Evolutionary conservation across 2,888 invertebrate species (phyloP), one percentile per base, ranked within the genome.

Genomic region (Lasioglossum calceatum): DNA sequence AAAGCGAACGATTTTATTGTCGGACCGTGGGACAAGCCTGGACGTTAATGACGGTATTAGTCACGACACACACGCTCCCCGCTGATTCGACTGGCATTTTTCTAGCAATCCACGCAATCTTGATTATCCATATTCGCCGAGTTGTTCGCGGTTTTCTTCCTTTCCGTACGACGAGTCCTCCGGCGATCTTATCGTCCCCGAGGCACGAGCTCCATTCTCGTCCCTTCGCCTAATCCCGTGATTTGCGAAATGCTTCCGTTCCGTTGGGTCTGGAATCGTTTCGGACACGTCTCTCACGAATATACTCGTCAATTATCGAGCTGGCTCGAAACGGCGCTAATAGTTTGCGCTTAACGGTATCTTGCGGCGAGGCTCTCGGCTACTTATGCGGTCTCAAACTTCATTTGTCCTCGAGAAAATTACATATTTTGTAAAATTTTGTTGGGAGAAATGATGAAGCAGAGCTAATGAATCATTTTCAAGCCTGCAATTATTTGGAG

Each of bases 401-500:
- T 16, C 27, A 61, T 27, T 61, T 32, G 32, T 14, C 54, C 2
- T 54, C 54, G 23, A 16, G 61, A 32, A 61, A 61, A 61, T 61
- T 54, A 54, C 50, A 2, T 23, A 4, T 54, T 8, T 23, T 23
- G 7, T 2, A 23, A 10, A 2, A 54, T 23, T 23, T 54, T 54
- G 8, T 23, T 23, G 54, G 23, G 19, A 0, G 3, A 23, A 54
- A 23, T 23, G 23, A 54, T 54, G 10, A 54, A 47, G 19, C 47
- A 47, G 47, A 47, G 16, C 5, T 50, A 7, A 7, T 0, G 23
- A 23, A 50, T 19, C 7, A 50, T 50, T 50, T 47, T 44, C 12
- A 89, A 89, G 86, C 82, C 81, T 64, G 70, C 44, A 71, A 71
- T 86, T 84, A 89, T 86, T 89, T 76, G 72, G 70, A 77, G 71